Conservation (phyloP, 2,888 invertebrate species). For the Mesorhabditis spiculigera region DNA sequence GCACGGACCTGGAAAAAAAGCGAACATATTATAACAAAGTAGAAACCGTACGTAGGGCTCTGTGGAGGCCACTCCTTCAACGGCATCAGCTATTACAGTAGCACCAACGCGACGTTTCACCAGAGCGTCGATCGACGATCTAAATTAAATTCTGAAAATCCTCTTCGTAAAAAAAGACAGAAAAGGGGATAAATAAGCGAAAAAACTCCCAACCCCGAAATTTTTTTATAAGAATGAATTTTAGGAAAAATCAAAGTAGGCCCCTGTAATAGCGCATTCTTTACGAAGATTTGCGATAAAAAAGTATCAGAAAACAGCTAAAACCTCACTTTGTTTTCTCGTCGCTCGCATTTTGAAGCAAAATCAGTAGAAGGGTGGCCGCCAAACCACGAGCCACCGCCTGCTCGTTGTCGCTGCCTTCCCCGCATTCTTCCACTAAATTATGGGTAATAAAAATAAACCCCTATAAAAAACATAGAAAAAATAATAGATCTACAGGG, state of each 20-base stretch:
- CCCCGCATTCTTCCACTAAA: conserved; percentile 72
- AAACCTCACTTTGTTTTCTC: conserved; percentile 17
- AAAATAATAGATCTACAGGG: not conserved
- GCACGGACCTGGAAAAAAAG: conserved; percentile 65
- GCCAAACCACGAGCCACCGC: conserved; percentile 81
- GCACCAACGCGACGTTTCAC: conserved; percentile 78
- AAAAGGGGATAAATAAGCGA: conserved; percentile 63
- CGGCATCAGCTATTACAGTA: conserved; percentile 79
- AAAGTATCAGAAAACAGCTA: conserved; percentile 58
- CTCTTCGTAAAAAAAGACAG: conserved; percentile 67
- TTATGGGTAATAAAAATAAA: conserved; percentile 40
- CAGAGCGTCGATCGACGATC: not conserved
- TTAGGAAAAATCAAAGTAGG: no score
- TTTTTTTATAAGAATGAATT: no score
- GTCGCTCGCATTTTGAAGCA: conserved; percentile 59
- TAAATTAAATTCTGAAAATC: not conserved
- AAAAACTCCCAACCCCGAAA: not conserved
- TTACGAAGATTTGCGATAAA: conserved; percentile 63
- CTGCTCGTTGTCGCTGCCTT: conserved; percentile 73
- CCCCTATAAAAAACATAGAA: conserved; percentile 1
- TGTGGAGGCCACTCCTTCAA: conserved; percentile 76
- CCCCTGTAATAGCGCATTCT: no score
- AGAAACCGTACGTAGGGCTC: conserved; percentile 73
- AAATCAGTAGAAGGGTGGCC: conserved; percentile 87
- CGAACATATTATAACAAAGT: no score